phyloP scores from a whole-genome alignment of 2,888 invertebrate species.

The Chloroclysta siterata region DNA sequence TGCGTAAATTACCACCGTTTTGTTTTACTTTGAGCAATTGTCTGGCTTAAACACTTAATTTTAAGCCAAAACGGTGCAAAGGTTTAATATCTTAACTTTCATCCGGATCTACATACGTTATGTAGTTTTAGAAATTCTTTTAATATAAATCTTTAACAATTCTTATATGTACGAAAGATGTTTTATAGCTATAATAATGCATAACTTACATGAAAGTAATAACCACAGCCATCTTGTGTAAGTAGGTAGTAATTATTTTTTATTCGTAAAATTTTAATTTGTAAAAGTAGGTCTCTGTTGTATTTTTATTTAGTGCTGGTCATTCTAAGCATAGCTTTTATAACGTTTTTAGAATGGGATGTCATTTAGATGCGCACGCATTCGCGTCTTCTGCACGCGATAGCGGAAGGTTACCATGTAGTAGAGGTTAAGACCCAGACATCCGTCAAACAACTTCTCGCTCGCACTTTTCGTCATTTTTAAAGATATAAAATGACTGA shows the following conservation, averaged over 20 bases:
- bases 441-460: too few relatives aligned
- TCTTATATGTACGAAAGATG: conserved; percentile 11
- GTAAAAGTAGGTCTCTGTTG: neutral
- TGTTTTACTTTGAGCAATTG: conserved; percentile 15
- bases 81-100: conserved; percentile 23
- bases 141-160: neutral
- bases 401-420: too few relatives aligned
- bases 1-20: conserved; percentile 14
- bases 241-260: conserved; percentile 1
- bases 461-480: too few relatives aligned
- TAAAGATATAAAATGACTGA: too few relatives aligned
- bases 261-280: conserved; percentile 7
- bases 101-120: conserved; percentile 15
- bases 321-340: neutral
- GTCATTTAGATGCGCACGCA: neutral
- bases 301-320: neutral
- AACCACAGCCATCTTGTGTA: conserved; percentile 1
- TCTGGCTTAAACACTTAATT: conserved; percentile 10
- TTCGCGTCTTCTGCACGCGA: too few relatives aligned
- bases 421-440: too few relatives aligned
- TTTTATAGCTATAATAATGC: conserved; percentile 16
- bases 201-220: conserved; percentile 24
- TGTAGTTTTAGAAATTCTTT: conserved; percentile 19
- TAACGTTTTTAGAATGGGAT: neutral
- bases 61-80: conserved; percentile 7